Evolutionary conservation across 2,797 vertebrate species (phyloP), one percentile per base, ranked within the genome.

Genomic region (Morus bassanus): DNA sequence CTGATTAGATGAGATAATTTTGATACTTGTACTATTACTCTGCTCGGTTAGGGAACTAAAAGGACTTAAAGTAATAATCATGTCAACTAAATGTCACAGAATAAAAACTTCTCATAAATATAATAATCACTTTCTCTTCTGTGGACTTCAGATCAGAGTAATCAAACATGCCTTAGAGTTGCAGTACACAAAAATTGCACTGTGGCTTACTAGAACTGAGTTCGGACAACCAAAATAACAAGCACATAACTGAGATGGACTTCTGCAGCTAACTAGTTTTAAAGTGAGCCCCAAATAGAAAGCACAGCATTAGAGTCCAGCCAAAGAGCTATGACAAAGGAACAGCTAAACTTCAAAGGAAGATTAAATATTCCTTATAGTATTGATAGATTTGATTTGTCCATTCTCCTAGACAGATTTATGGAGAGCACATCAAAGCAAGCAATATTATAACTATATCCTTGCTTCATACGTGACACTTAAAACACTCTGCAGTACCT

Each of bases 401-500:
- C 33, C 59, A 6, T 64, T 69, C 23, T 80, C 33, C 24, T 60
- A 63, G 31, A 35, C 31, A 89, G 27, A 67, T 57, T 6, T 63
- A 24, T 35, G 27, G n/a, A n/a, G 18, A 67, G 13, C 28, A 64
- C 25, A 78, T 59, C 69, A 56, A 60, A 90, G 41, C 33, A 64
- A 80, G 18, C 21, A 88, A 48, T 37, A 46, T 25, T 80, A 11
- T 37, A 81, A 50, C 43, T 65, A n/a, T 45, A 65, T 37, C 13
- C 7, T 84, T 86, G 33, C n/a, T 79, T 73, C 6, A 5, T 43
- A 54, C n/a, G 23, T 39, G 22, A 80, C 30, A 67, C 46, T 81
- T 37, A 67, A 67, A 91, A 85, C 24, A 67, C 22, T 94, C 90
- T 46, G 45, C 9, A 25, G 31, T 98, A 99, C 99, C 99, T 99